Evolutionary conservation across 30 jellyfish, hydroid and myxozoan genomes (phyloP).

Genomic region (Sanderia malayensis): DNA sequence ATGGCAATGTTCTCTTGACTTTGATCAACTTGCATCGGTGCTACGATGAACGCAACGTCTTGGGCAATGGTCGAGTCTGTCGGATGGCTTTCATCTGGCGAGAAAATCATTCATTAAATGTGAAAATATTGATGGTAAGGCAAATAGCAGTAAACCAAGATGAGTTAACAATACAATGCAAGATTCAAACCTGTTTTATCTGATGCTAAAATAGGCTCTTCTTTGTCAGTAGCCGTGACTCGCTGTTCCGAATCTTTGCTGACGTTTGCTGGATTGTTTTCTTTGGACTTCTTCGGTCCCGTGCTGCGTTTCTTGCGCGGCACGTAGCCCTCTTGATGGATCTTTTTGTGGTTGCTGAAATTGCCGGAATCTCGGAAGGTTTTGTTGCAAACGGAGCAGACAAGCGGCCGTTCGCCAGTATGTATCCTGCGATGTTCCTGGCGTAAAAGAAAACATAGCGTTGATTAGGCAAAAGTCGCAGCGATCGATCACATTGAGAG

Average conservation of each 20-base stretch:
- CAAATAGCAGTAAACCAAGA: too few species aligned
- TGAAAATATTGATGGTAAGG: too few species aligned
- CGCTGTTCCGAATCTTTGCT: too few species aligned
- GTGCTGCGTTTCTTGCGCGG: conserved; percentile 63
- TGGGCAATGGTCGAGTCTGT: conserved; percentile 24
- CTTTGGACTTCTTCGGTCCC: conserved; percentile 22
- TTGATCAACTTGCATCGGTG: conserved; percentile 50
- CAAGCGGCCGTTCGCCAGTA: conserved; percentile 75
- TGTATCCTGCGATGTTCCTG: conserved; percentile 81
- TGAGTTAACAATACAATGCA: too few species aligned
- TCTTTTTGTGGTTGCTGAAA: conserved; percentile 75
- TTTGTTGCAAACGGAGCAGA: conserved; percentile 64
- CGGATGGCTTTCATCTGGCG: too few species aligned
- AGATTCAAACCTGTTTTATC: too few species aligned
- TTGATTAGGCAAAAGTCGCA: too few species aligned
- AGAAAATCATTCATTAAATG: too few species aligned
- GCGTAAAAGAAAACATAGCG: not conserved
- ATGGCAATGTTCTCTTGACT: not conserved
- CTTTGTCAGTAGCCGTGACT: too few species aligned
- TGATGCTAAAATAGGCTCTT: too few species aligned
- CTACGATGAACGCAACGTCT: conserved; percentile 67
- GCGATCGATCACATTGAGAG: too few species aligned
- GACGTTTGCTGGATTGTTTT: too few species aligned
- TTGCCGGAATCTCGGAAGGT: conserved; percentile 77
- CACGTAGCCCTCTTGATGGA: conserved; percentile 67